Conservation (phyloP, 2,888 invertebrate genomes). For the Drosophila borborema region DNA sequence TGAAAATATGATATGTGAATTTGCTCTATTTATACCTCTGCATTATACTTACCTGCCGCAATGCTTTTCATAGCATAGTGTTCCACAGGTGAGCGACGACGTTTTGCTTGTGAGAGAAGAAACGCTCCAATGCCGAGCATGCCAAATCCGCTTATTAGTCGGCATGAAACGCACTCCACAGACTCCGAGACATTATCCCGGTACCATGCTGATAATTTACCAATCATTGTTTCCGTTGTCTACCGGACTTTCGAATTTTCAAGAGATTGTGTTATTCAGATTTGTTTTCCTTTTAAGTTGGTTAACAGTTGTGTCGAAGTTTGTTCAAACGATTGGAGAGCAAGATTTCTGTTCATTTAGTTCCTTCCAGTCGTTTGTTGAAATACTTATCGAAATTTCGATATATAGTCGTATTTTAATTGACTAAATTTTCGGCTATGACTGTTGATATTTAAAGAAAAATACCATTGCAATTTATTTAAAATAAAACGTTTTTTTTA, state of each 20-base stretch:
- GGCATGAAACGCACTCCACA: conserved; percentile 87
- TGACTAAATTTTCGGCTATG: background rate
- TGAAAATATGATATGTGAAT: background rate
- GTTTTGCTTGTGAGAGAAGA: conserved; percentile 87
- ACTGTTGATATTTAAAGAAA: background rate
- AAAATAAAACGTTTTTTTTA: background rate
- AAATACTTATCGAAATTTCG: background rate
- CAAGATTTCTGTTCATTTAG: conserved; percentile 1
- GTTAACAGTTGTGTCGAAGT: conserved; percentile 17
- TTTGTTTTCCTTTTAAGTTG: conserved; percentile 4
- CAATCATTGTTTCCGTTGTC: conserved; percentile 52
- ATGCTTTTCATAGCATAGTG: conserved; percentile 68
- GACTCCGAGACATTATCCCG: conserved; percentile 56
- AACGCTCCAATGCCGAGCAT: conserved; percentile 88
- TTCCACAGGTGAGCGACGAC: conserved; percentile 81
- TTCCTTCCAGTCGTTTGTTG: background rate
- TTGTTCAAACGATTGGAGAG: conserved; percentile 11
- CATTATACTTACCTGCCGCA: conserved; percentile 65
- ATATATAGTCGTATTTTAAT: background rate
- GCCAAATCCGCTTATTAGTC: conserved; percentile 87
- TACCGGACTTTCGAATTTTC: conserved; percentile 18
- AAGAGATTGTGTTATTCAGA: background rate
- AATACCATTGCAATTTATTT: background rate
- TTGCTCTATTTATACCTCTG: no score
- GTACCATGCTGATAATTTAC: conserved; percentile 65